Conservation (phyloP, 2,797 vertebrate genomes). For the Sebastolobus alascanus region DNA sequence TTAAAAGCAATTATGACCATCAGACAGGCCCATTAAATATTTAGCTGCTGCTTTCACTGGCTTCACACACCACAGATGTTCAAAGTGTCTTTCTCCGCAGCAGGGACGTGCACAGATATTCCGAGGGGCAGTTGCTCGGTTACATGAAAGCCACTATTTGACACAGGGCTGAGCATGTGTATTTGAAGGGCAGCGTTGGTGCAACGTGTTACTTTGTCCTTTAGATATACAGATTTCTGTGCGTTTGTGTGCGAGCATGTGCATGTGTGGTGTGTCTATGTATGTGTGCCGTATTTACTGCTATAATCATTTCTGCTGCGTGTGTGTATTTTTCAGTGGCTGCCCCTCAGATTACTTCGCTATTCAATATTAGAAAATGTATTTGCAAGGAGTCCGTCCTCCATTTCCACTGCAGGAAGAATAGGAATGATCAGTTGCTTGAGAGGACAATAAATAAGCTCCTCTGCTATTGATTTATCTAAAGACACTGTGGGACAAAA, state of each 20-base stretch:
- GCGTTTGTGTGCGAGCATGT: not conserved
- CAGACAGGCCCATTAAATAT: conserved; percentile 83
- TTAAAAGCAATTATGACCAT: conserved; percentile 82
- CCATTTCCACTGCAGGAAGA: conserved; percentile 56
- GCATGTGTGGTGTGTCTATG: not conserved
- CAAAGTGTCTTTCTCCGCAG: conserved; percentile 55
- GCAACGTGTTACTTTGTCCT: conserved; percentile 10
- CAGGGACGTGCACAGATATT: conserved; percentile 28
- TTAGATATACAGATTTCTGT: not conserved
- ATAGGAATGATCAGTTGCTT: conserved; percentile 62
- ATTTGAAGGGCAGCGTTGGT: conserved; percentile 15
- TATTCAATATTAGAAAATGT: conserved; percentile 65
- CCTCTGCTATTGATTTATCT: conserved; percentile 58
- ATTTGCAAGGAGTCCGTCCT: conserved; percentile 52
- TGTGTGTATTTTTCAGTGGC: conserved; percentile 50
- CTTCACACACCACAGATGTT: conserved; percentile 70
- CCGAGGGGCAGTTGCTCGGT: conserved; percentile 42
- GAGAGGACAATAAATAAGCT: conserved; percentile 65
- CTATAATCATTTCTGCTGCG: conserved; percentile 50
- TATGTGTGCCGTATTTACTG: conserved; percentile 38
- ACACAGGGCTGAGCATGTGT: conserved; percentile 17
- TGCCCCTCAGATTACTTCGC: conserved; percentile 58
- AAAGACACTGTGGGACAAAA: conserved; percentile 36
- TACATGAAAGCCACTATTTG: conserved; percentile 44
- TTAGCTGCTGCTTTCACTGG: conserved; percentile 69